Evolutionary conservation across 2,113 vertebrate genomes (phyloP), one percentile per base, ranked within the genome.

Genomic region (Corydoras sp.): DNA sequence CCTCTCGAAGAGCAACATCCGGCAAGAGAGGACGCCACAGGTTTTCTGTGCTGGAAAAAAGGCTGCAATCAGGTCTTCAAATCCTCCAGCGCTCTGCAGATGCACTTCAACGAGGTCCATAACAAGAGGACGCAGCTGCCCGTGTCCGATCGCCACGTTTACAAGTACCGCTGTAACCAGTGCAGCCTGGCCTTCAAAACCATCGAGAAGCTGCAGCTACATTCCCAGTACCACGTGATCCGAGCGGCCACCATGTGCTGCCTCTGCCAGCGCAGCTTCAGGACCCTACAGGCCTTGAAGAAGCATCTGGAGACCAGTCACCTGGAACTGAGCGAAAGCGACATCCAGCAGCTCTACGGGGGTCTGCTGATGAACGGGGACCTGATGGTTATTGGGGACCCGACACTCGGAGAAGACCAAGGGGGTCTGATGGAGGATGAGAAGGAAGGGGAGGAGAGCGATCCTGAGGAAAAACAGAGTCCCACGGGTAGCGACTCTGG

Each of bases 141-240:
- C 0, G 97, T 99, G 9, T 99, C 97, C 0, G 97, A 99, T 81
- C 95, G 96, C 55, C 97, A 99, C 1, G 95, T 98, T 80, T 99
- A 99, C 87, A 99, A 98, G 82, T 98, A 99, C 77, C 94, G 97
- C 65, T 99, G 97, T 76, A 98, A 96, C 81, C 97, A 99, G 79
- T 98, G 97, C 84, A 99, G 97, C 84, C 84, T 99, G 83, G 97
- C 97, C 0, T 99, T 99, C 85, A 99, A 99, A 83, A 99, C 97
- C 15, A 88, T 98, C 2, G 97, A 99, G 78, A 98, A 98, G 82
- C 87, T 99, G 32, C 97, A 99, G 83, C 91, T 98, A 14, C 97
- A 99, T 76, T 98, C 96, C 4, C 97, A 99, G 83, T 99, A 99
- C 85, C 97, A 99, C 0, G 96, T 98, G 73, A 99, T 99, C 83